Base-by-base conservation (phyloP, 2,113 vertebrate genomes). In the Tretioscincus oriximinensis region DNA sequence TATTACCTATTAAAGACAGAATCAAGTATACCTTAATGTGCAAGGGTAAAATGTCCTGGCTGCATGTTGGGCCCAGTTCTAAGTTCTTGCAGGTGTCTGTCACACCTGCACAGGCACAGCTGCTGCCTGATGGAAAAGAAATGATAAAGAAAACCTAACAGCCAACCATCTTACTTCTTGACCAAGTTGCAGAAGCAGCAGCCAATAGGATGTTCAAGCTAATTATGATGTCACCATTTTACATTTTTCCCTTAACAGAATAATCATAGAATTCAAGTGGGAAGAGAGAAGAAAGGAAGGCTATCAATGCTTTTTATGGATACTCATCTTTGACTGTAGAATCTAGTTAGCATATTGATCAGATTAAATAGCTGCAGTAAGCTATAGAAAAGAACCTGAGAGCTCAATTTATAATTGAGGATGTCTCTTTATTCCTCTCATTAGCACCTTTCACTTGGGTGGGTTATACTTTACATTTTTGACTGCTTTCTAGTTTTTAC, bases 151-250 rank as follows among this genome's bases (percentile, higher is more conserved):
- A 73, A 63, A 18, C 65, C 29, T 28, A 66, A 47, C 18, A 65
- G 29, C 60, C 58, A 41, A 72, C 26, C 67, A 72, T 24, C 7
- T 11, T 41, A 5, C 72, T 83, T 61, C 75, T 10, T 73, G 71
- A 31, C 54, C 73, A 61, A 45, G 49, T 68, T 28, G 22, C 64
- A 71, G 54, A n/a, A 70, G 31, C 24, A 45, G 49, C 76, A 78
- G 69, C 81, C 81, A 83, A 83, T 83, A 69, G 61, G 69, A 65
- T 58, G 47, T n/a, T 73, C 31, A n/a, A 58, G 73, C 72, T 76
- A 24, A 81, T 81, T 81, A 69, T 81, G 80, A 81, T 81, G 80
- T 81, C 80, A 81, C 35, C 12, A 29, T 65, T 68, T 81, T 76
- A 64, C 47, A 69, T 76, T 61, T 81, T 69, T 81, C 80, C 68